phyloP scores from a whole-genome alignment of 2,113 vertebrate species.

The Gallinago undulata region DNA sequence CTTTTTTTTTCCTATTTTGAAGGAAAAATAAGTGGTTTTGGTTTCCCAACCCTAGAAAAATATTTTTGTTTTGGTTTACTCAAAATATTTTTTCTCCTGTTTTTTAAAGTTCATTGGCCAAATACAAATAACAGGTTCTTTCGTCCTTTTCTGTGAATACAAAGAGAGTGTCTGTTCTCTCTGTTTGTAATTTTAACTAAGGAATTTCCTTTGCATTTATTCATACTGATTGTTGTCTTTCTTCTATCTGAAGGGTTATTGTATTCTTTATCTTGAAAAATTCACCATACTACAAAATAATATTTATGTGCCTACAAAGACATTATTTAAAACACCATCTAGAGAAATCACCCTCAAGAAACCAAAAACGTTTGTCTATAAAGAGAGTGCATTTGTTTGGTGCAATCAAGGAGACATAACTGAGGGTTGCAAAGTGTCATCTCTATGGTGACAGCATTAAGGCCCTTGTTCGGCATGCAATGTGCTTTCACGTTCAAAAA shows the following conservation, averaged over 20 bases:
- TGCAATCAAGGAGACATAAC: conserved; percentile 11
- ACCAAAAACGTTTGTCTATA: background rate
- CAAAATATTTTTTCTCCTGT: background rate
- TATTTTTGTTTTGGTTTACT: background rate
- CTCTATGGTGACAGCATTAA: background rate
- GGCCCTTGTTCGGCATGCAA: background rate
- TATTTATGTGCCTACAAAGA: background rate
- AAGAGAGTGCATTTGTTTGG: background rate
- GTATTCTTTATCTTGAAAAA: background rate
- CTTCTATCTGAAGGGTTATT: background rate
- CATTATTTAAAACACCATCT: conserved; percentile 1
- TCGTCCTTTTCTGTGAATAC: background rate
- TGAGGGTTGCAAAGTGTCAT: background rate
- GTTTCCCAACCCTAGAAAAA: background rate
- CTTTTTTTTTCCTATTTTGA: background rate
- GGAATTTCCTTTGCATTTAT: background rate
- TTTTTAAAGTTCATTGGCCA: background rate
- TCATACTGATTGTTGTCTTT: background rate
- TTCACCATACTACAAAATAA: background rate
- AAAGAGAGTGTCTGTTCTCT: background rate
- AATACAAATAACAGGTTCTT: conserved; percentile 22
- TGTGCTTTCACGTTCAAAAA: conserved; percentile 1
- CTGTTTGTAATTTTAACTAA: background rate
- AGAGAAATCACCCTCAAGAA: background rate
- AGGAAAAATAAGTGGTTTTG: background rate